Base-by-base conservation (phyloP, 2,113 vertebrate species). In the Mus pahari region DNA sequence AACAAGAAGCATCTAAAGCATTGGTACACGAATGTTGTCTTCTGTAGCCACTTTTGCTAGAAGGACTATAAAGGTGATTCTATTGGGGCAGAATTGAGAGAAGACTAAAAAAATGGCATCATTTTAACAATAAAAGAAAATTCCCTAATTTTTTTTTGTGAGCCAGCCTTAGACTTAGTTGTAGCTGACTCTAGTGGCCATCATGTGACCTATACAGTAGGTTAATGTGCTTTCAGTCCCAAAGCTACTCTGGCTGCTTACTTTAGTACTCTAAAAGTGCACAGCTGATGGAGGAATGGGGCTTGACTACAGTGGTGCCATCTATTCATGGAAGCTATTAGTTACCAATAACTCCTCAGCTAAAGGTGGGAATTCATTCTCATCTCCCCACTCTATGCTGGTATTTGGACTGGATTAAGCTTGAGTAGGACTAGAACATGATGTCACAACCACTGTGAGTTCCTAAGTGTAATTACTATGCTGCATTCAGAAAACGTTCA, bases 61-160 rank as follows among this genome's bases (percentile, higher is more conserved):
- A 36, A 73, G 39, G 53, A 86, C 68, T 84, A 8, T 22, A n/a
- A 45, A 89, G 36, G 62, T 86, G 45, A 62, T 31, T 16, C 9
- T 3, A 60, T 75, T 75, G 79, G 48, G 58, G 24, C 5, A 33
- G 48, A 89, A 83, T 26, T 92, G 81, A 84, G 26, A 60, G 78
- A 89, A 83, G 48, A 39, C 7, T 75, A 39, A 39, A 39, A 39
- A 64, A 60, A 36, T 24, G 16, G 58, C 33, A 20, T 55, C 26
- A 68, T 89, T 77, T 95, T 89, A 48, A 60, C 19, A 82, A 82
- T 90, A 90, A 86, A 53, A 93, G 71, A 36, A 53, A 53, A 53
- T 50, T 68, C 77, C 70, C 42, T 78, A 48, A 53, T 70, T 45
- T n/a, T 45, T n/a, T 70, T 79, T 60, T 86, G 39, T 42, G 45